Percentiles rank a stretch among this genome's conserved stretches.
phyloP scores from a whole-genome alignment of 1,140 invertebrate species.

The Macrobrachium rosenbergii region DNA sequence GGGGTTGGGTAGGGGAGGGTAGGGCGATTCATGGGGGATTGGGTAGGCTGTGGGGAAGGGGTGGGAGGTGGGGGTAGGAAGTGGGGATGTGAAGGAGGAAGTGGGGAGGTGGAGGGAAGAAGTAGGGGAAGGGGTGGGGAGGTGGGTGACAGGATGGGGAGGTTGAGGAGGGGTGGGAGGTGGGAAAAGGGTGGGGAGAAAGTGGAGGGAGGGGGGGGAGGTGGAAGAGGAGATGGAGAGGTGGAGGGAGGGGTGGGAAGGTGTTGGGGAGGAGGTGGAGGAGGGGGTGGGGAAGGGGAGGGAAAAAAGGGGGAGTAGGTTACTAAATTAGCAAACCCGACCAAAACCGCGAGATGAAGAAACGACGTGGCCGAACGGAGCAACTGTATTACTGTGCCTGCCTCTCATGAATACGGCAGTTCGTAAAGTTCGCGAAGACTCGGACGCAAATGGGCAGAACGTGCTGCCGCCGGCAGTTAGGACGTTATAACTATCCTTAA shows the following conservation, averaged over 20 bases:
- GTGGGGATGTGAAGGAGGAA: neutral
- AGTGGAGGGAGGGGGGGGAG: neutral
- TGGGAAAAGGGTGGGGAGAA: neutral
- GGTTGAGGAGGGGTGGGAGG: neutral
- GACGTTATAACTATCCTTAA: constrained; percentile 13
- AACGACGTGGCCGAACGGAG: too few species aligned
- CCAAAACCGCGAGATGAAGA: too few species aligned
- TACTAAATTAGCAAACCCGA: too few species aligned
- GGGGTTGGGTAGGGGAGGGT: neutral
- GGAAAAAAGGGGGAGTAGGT: neutral
- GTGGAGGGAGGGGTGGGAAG: neutral
- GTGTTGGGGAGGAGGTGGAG: neutral
- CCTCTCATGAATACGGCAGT: too few species aligned
- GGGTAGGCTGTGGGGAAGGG: constrained; percentile 1
- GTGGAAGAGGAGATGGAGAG: too few species aligned
- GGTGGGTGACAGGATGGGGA: too few species aligned
- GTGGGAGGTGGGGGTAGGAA: neutral
- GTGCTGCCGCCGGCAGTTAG: neutral
- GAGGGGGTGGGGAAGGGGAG: neutral
- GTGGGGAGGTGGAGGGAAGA: neutral
- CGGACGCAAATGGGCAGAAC: too few species aligned
- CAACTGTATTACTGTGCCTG: too few species aligned
- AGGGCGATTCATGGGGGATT: neutral
- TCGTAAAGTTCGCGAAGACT: too few species aligned
- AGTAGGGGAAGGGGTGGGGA: too few species aligned